Evolutionary conservation across 2,888 invertebrate genomes (phyloP).

Genomic region (Cabera pusaria): DNA sequence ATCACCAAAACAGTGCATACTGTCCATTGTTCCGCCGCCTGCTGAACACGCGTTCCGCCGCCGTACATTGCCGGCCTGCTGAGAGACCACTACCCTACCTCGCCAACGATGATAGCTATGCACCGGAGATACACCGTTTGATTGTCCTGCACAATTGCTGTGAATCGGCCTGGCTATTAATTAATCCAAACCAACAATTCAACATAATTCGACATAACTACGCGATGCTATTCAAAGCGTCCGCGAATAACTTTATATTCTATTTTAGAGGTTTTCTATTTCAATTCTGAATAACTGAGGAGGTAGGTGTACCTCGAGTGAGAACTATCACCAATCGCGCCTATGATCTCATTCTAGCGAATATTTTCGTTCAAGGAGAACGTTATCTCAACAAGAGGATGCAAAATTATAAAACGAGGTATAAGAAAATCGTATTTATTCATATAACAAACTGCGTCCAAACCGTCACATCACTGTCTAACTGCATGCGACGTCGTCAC

Average conservation of each 20-base stretch:
- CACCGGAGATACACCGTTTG: constrained; percentile 5
- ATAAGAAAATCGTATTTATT: constrained; percentile 49
- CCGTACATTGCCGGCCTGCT: constrained; percentile 13
- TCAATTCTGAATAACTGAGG: constrained; percentile 15
- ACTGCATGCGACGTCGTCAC: constrained; percentile 79
- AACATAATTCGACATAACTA: too few species aligned
- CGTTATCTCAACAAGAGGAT: constrained; percentile 17
- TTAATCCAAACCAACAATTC: constrained; percentile 18
- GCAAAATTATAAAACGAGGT: constrained; percentile 27
- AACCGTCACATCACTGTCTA: constrained; percentile 49
- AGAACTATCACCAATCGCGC: constrained; percentile 25
- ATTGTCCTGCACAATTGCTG: constrained; percentile 12
- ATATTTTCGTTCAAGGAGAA: constrained; percentile 13
- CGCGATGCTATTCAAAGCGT: constrained; percentile 4
- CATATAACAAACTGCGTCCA: constrained; percentile 62
- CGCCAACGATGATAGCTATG: constrained; percentile 16
- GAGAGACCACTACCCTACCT: constrained; percentile 12
- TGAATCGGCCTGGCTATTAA: constrained; percentile 16
- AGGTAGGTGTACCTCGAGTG: constrained; percentile 3
- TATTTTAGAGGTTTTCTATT: constrained; percentile 5
- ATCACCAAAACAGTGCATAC: constrained; percentile 1
- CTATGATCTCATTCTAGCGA: constrained; percentile 23
- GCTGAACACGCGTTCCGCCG: background rate
- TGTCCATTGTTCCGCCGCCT: background rate
- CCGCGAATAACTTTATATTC: constrained; percentile 6